Evolutionary conservation across 2,797 vertebrate species (phyloP).

Genomic region (Cyclopterus lumpus): DNA sequence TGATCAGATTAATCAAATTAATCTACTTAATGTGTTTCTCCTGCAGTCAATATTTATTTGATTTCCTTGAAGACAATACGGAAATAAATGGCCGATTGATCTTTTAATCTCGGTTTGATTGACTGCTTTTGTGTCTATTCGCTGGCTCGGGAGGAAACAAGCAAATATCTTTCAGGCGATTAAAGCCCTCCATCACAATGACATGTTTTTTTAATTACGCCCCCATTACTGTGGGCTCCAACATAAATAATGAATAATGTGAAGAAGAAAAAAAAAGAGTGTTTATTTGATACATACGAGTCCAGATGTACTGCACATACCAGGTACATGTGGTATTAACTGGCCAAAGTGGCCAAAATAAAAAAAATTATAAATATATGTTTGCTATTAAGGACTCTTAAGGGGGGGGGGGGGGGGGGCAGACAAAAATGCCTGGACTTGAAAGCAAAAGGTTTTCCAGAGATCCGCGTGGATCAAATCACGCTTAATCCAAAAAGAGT

Average conservation of each 20-base stretch:
- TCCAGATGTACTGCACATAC: constrained; percentile 35
- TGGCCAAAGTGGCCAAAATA: constrained; percentile 7
- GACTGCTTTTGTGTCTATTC: constrained; percentile 64
- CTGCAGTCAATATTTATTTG: constrained; percentile 51
- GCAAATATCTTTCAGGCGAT: constrained; percentile 65
- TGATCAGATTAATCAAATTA: constrained; percentile 58
- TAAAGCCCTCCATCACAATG: constrained; percentile 68
- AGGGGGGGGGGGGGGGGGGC: background rate
- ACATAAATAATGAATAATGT: constrained; percentile 62
- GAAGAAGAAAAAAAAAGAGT: constrained; percentile 41
- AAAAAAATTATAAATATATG: constrained; percentile 40
- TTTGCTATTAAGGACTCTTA: constrained; percentile 21
- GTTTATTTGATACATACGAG: constrained; percentile 37
- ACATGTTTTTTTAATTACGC: constrained; percentile 78
- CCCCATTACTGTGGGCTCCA: constrained; percentile 55
- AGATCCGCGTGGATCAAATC: constrained; percentile 59
- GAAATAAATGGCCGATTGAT: constrained; percentile 13
- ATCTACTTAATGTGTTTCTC: constrained; percentile 42
- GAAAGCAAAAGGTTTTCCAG: constrained; percentile 52
- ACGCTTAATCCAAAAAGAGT: constrained; percentile 58
- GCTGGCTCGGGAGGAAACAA: constrained; percentile 61
- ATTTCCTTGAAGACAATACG: constrained; percentile 44
- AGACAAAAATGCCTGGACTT: constrained; percentile 20
- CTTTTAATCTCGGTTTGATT: constrained; percentile 60
- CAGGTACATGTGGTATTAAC: constrained; percentile 45